Evolutionary conservation across 2,797 vertebrate species (phyloP), one percentile per base, ranked within the genome.

Genomic region (Galagoides demidoff): DNA sequence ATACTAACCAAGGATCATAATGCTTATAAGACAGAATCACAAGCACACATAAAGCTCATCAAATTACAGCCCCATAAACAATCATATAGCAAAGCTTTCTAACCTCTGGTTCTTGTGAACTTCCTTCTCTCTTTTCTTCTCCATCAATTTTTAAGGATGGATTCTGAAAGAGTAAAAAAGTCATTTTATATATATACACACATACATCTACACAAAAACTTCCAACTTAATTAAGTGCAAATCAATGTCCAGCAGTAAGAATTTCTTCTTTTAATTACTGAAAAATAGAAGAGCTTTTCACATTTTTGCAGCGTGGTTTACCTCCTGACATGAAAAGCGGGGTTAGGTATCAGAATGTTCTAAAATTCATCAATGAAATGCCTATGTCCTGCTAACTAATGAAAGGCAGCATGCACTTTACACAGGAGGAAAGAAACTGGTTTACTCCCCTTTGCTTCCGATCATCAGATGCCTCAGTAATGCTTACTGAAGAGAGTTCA

Each of bases 21-120:
- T 49, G 25, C 25, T 78, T 63, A 88, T 7, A 39, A 76, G 8
- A 73, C 0, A 57, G n/a, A 94, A 85, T 82, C 23, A 85, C 6
- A 89, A 55, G 8, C 61, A 91, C n/a, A 81, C 63, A 45, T 11
- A 76, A 85, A 49, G 12, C 27, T 43, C 89, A 76, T 14, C 63
- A 25, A 85, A 93, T 13, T 34, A 63, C 25, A 63, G 12, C 3
- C 57, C 19, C 0, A 0, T 34, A 86, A 89, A 43, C 31, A 85
- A 89, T 70, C 52, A 64, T 14, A 49, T 0, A 78, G 23, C 57
- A 88, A 2, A 59, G 79, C 71, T 89, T 89, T 78, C 98, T 98
- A 91, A 99, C 99, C 98, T 99, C 99, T 55, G 98, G 97, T 86
- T 99, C 97, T 86, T 98, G 97, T 0, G 98, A 99, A 61, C 97